phyloP scores from a whole-genome alignment of 2,797 vertebrate genomes.

The Melanotaenia parkinsoni region DNA sequence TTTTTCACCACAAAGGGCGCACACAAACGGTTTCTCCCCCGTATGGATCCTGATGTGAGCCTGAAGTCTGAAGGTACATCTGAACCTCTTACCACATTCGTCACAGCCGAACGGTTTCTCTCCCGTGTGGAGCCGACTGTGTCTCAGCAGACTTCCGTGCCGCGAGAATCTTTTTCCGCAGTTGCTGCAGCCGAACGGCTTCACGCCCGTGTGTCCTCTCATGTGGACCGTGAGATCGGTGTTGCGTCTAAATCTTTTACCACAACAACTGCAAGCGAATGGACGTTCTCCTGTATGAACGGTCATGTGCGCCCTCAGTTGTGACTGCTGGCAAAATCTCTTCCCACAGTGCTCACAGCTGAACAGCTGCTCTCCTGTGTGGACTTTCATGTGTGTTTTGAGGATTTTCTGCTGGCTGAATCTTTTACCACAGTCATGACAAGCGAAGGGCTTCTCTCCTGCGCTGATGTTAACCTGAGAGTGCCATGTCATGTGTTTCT shows the following conservation, averaged over 20 bases:
- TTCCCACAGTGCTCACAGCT: not conserved
- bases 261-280: conserved; percentile 9
- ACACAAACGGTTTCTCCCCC: not conserved
- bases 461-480: not conserved
- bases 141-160: conserved; percentile 5
- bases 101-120: conserved; percentile 20
- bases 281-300: conserved; percentile 16
- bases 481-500: conserved; percentile 21
- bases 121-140: not conserved
- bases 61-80: not conserved
- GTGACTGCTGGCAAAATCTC: not conserved
- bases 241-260: conserved; percentile 1
- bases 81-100: conserved; percentile 5
- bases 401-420: conserved; percentile 1
- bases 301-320: not conserved
- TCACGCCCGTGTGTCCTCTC: conserved; percentile 6
- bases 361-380: not conserved
- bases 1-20: not conserved
- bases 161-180: conserved; percentile 3
- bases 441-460: not conserved
- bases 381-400: not conserved
- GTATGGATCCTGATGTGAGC: not conserved
- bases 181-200: not conserved
- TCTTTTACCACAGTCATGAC: not conserved
- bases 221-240: not conserved